Conservation (phyloP, 1,140 invertebrate genomes). For the Scaptomyza pallida region DNA sequence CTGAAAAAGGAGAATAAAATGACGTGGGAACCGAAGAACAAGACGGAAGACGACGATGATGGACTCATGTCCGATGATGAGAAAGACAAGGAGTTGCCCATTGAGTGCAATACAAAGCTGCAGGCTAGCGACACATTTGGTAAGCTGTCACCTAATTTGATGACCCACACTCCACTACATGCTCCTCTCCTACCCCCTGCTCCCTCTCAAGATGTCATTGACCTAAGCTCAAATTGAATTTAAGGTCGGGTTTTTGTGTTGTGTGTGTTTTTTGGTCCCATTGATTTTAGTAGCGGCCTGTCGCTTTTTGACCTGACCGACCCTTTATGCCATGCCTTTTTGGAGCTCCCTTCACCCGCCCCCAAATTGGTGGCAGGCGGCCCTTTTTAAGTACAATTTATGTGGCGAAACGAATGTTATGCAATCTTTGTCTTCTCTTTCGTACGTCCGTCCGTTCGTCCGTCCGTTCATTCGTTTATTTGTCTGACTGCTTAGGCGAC, state of each 20-base stretch:
- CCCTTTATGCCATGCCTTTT: conserved; percentile 15
- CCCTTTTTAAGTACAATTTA: conserved; percentile 82
- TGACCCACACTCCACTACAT: background rate
- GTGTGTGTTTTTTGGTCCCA: conserved; percentile 33
- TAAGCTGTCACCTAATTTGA: conserved; percentile 49
- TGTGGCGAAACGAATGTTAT: conserved; percentile 82
- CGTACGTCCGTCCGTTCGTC: conserved; percentile 6
- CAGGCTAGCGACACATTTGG: conserved; percentile 49
- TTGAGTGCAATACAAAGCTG: conserved; percentile 84
- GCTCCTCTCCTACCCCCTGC: background rate
- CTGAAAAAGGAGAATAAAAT: conserved; percentile 99
- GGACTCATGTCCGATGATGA: conserved; percentile 93
- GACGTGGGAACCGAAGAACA: conserved; percentile 97
- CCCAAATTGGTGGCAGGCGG: conserved; percentile 68
- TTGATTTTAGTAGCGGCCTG: conserved; percentile 54
- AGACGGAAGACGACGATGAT: conserved; percentile 95
- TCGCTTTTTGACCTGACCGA: conserved; percentile 16
- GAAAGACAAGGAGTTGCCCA: conserved; percentile 89
- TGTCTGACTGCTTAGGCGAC: conserved; percentile 79
- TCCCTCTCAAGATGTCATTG: conserved; percentile 7
- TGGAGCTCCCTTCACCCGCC: background rate
- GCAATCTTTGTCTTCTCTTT: conserved; percentile 65
- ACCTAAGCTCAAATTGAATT: conserved; percentile 14
- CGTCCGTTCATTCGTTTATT: conserved; percentile 66
- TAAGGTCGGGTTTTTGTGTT: conserved; percentile 35